phyloP scores from a whole-genome alignment of 2,113 vertebrate genomes.

The Paralichthys olivaceus region DNA sequence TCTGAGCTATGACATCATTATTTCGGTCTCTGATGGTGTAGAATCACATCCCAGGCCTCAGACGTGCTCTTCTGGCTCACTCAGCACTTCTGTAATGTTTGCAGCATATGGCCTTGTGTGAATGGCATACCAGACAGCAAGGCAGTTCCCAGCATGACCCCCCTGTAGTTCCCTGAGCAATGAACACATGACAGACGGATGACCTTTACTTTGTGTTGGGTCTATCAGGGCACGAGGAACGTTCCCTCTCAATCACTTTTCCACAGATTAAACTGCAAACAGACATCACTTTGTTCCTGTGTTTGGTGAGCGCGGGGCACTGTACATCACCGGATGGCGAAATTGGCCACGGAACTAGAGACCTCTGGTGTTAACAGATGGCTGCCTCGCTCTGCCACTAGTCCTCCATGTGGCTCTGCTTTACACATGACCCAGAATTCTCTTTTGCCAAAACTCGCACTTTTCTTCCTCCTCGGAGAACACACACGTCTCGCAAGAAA shows the following conservation, averaged over 20 bases:
- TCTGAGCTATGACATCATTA: constrained; percentile 36
- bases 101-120: constrained; percentile 63
- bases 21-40: constrained; percentile 23
- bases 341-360: constrained; percentile 70
- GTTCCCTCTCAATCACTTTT: constrained; percentile 57
- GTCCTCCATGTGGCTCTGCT: constrained; percentile 73
- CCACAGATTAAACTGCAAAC: constrained; percentile 61
- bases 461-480: constrained; percentile 30
- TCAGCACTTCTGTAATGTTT: constrained; percentile 42
- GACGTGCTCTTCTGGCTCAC: constrained; percentile 40
- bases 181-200: constrained; percentile 55
- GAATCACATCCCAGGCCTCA: constrained; percentile 30
- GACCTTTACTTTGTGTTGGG: constrained; percentile 62
- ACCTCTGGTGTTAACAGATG: constrained; percentile 81
- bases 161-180: constrained; percentile 32
- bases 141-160: constrained; percentile 34
- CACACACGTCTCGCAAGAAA: constrained; percentile 39
- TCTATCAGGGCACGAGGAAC: constrained; percentile 42
- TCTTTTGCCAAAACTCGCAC: constrained; percentile 59
- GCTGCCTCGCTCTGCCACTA: constrained; percentile 68
- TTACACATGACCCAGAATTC: constrained; percentile 78
- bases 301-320: constrained; percentile 47
- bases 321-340: constrained; percentile 71
- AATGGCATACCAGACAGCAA: constrained; percentile 55
- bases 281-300: constrained; percentile 56